Percentiles rank a stretch among this genome's conserved stretches.
phyloP scores from a whole-genome alignment of 2,888 invertebrate genomes.

The Eristalis intricaria region DNA sequence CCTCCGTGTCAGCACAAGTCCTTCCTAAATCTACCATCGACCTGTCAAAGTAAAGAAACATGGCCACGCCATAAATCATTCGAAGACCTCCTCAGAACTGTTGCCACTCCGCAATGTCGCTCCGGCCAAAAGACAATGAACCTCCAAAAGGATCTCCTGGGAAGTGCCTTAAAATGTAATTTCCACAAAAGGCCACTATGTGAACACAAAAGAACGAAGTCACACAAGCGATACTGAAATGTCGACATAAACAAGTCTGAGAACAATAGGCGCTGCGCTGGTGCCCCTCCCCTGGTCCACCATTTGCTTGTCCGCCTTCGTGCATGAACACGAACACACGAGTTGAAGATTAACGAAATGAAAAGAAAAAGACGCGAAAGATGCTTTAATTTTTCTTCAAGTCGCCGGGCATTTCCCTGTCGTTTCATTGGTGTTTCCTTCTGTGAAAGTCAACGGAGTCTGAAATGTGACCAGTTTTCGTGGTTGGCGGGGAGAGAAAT shows the following conservation, averaged over 20 bases:
- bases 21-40: background rate
- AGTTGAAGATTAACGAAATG: background rate
- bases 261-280: background rate
- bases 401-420: background rate
- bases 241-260: background rate
- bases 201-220: background rate
- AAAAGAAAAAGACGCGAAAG: background rate
- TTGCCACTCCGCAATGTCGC: background rate
- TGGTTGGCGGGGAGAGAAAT: background rate
- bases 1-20: background rate
- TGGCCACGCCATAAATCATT: background rate
- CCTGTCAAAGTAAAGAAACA: background rate
- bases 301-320: background rate
- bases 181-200: constrained; percentile 3
- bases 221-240: background rate
- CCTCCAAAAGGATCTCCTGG: background rate
- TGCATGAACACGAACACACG: background rate
- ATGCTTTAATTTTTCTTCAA: background rate
- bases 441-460: background rate
- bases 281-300: background rate
- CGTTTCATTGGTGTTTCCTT: background rate
- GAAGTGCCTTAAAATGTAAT: constrained; percentile 5
- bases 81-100: background rate
- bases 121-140: background rate
- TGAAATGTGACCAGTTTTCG: background rate